phyloP scores from a whole-genome alignment of 2,113 vertebrate species.

The Mormyrus iriodes region DNA sequence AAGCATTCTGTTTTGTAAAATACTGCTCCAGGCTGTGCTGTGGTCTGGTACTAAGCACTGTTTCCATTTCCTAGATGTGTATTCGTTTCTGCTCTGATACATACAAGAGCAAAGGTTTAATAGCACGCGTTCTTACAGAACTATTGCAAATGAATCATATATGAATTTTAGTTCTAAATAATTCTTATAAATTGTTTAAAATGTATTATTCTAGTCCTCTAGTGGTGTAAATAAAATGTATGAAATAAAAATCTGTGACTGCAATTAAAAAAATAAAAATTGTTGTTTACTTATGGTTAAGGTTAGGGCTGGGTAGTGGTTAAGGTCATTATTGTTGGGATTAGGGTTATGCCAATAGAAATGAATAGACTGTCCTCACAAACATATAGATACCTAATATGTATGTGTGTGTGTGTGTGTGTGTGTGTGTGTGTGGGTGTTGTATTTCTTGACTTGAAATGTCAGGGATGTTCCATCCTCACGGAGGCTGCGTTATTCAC shows the following conservation, averaged over 20 bases:
- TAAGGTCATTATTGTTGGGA: neutral
- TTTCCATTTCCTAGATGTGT: constrained; percentile 25
- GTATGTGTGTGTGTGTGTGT: neutral
- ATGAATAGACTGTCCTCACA: neutral
- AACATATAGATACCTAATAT: neutral
- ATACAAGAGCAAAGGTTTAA: constrained; percentile 26
- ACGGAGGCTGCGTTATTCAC: constrained; percentile 10
- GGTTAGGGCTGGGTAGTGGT: neutral
- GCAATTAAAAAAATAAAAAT: neutral
- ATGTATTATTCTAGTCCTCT: neutral
- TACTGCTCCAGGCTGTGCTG: constrained; percentile 40
- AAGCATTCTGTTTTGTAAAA: constrained; percentile 46
- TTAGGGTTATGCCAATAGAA: neutral
- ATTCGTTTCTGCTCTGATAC: constrained; percentile 32
- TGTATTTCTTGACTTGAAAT: neutral
- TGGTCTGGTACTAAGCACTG: constrained; percentile 32
- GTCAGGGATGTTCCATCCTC: neutral
- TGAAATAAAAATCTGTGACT: neutral
- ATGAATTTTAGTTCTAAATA: neutral
- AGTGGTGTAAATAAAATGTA: neutral
- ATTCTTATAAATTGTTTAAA: neutral
- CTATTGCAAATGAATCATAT: neutral
- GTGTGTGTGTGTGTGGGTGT: neutral
- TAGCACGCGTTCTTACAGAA: neutral
- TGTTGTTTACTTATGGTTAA: neutral